Percentiles rank a stretch among this genome's conserved stretches.
These are phyloP conservation scores for Gymnothorax javanicus DNA, from an alignment of 2,797 vertebrate species.

Conservation along the genomic window DNA sequence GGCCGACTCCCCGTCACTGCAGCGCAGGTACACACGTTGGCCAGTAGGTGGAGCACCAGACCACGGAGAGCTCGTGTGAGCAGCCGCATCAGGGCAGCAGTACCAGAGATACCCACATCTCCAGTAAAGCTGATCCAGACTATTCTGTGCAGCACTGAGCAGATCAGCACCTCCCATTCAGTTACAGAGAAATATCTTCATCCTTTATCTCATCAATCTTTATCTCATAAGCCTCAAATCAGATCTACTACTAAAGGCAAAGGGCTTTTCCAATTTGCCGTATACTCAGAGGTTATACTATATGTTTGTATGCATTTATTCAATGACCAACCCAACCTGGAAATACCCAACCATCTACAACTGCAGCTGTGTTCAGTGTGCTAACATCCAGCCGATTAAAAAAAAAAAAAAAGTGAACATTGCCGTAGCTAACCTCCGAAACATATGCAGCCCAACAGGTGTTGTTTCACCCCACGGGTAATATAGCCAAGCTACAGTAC, in stretches of 20 bases:
- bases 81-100: conserved; percentile 23
- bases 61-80: conserved; percentile 46
- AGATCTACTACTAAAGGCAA: neutral
- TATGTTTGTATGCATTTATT: no score
- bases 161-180: neutral
- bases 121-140: neutral
- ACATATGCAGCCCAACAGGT: neutral
- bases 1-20: neutral
- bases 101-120: neutral
- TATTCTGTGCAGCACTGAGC: neutral
- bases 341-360: no score
- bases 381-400: no score
- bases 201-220: neutral
- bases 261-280: no score
- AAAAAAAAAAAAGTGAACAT: no score
- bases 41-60: conserved; percentile 76
- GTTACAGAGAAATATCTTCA: neutral
- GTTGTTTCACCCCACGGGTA: neutral
- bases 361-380: no score
- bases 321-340: no score
- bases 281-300: no score
- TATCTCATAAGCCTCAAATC: neutral
- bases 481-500: no score
- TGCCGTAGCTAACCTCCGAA: neutral
- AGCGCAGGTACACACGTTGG: conserved; percentile 26